Evolutionary conservation across 2,888 invertebrate genomes (phyloP).

Genomic region (Himalopsyche kuldschensis): DNA sequence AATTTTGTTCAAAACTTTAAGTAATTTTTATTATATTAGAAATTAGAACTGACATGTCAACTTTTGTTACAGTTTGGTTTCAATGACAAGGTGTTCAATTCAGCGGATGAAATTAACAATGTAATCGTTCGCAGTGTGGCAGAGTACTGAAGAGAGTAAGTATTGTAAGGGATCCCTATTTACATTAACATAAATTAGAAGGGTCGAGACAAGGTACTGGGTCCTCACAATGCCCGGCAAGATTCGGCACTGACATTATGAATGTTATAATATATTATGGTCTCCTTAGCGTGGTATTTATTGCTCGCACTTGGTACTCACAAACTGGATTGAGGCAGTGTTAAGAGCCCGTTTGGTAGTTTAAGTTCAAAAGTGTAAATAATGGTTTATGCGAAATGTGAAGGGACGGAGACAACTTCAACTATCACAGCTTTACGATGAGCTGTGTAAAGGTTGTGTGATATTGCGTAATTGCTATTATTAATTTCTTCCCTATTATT

Average conservation of each 20-base stretch:
- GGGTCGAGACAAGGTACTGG: slow-evolving; percentile 18
- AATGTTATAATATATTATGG: slow-evolving; percentile 36
- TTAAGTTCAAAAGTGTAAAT: slow-evolving; percentile 31
- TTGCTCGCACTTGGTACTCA: slow-evolving; percentile 16
- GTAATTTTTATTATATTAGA: too few relatives aligned
- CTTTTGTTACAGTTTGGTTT: too few relatives aligned
- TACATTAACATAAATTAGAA: slow-evolving; percentile 36
- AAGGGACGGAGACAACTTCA: background rate
- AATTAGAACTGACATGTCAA: too few relatives aligned
- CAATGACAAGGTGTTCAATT: slow-evolving; percentile 10
- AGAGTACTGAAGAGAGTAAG: background rate
- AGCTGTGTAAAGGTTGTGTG: background rate
- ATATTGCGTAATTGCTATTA: background rate
- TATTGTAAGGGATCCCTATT: slow-evolving; percentile 20
- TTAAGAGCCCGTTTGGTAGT: slow-evolving; percentile 24
- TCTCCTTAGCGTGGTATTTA: slow-evolving; percentile 28
- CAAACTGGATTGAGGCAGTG: slow-evolving; percentile 26
- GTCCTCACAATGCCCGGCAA: slow-evolving; percentile 10
- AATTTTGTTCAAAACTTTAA: too few relatives aligned
- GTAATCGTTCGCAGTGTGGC: background rate
- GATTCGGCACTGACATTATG: slow-evolving; percentile 30
- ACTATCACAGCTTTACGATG: background rate
- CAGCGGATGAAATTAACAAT: background rate
- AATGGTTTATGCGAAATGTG: slow-evolving; percentile 19
- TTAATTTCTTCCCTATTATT: background rate